Base-by-base conservation (phyloP, 2,888 invertebrate genomes). In the Dioctria linearis region DNA sequence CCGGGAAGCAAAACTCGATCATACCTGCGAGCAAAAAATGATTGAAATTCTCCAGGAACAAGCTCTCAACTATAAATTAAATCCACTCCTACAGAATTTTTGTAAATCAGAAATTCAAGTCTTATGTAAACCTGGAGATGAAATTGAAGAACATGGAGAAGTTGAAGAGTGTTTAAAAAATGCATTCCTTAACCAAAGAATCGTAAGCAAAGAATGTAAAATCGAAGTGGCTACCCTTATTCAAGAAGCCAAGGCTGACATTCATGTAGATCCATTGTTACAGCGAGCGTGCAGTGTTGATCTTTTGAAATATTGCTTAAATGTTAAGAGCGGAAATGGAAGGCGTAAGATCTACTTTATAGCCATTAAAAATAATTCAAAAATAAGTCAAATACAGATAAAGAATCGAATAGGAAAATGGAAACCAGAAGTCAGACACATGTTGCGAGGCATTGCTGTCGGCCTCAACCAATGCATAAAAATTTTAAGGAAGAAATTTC, bases 261-360 rank as follows among this genome's bases (percentile, higher is more conserved):
- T 99, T 83, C 96, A 98, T 84, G 95, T 96, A 1, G 99, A 99
- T 90, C 98, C 98, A 0, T 89, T 97, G 69, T 90, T 99, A 81
- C 95, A 97, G 87, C 91, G 94, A 83, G 95, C 96, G 0, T 99
- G 99, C 87, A 93, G 95, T 6, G 90, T 94, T 37, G 98, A 99
- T 89, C 90, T 96, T 82, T 89, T 93, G 67, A 94, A 94, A 85
- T 95, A 93, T 87, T 96, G 96, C 86, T 92, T 93, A 83, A 92
- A 94, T 85, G 90, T 98, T 40, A 93, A 93, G 71, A 94, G 95
- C 87, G 98, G 98, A 79, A 95, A 96, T 86, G 98, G 98, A 83
- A 92, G 97, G 91, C 95, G 96, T 97, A 91, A 92, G 94, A 54
- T 54, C 5, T 54, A 3, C 3, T 54, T 54, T 54, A 91, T 43